Conservation (phyloP, 2,113 vertebrate genomes). For the Pipra filicauda region DNA sequence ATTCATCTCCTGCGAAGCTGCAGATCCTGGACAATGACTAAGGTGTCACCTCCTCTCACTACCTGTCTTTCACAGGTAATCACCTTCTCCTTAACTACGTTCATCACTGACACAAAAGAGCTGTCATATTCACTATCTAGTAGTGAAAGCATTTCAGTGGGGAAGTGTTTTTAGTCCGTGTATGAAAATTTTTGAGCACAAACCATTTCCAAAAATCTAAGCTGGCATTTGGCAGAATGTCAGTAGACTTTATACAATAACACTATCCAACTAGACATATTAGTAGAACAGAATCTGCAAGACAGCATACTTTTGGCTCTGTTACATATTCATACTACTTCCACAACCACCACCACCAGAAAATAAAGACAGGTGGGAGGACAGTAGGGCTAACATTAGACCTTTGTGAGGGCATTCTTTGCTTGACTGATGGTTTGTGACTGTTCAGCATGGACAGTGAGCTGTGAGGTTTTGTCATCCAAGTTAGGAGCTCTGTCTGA, state of each 20-base stretch:
- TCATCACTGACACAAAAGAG: background rate
- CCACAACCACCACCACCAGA: background rate
- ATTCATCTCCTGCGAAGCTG: background rate
- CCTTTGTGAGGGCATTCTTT: background rate
- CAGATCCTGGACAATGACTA: background rate
- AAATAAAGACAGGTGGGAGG: constrained; percentile 47
- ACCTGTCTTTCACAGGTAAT: background rate
- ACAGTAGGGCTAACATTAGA: background rate
- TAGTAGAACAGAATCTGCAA: constrained; percentile 51
- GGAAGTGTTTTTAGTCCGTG: background rate
- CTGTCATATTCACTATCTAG: background rate
- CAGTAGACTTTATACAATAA: constrained; percentile 45
- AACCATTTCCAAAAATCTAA: background rate
- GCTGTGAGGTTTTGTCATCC: background rate
- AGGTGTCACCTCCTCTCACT: background rate
- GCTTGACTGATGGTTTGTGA: constrained; percentile 2
- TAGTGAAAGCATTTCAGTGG: background rate
- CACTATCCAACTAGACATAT: constrained; percentile 30
- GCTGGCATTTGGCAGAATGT: constrained; percentile 38
- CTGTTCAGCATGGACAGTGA: background rate
- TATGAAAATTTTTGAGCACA: background rate
- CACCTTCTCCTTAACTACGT: background rate
- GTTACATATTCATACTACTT: background rate
- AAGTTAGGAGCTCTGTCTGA: background rate
- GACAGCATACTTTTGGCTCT: constrained; percentile 38